Evolutionary conservation across 2,797 vertebrate genomes (phyloP).

Genomic region (Sebastes hopkinsi): DNA sequence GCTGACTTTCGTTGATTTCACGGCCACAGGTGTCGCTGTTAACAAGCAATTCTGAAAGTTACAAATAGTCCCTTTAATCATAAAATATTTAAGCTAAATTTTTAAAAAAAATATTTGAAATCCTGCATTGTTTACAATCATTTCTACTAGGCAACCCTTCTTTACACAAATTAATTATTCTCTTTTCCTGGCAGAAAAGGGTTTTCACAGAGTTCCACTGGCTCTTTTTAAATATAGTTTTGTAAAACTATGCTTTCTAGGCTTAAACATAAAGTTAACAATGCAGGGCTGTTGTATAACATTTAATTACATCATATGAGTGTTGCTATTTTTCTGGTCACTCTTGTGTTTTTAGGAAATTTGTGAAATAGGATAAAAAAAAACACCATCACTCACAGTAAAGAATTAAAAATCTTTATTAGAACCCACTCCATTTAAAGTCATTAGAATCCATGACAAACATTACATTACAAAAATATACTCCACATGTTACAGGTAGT

Average conservation of each 20-base stretch:
- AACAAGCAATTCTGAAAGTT: too few species aligned
- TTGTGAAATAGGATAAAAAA: neutral
- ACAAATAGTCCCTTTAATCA: neutral
- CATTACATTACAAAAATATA: slow-evolving; percentile 74
- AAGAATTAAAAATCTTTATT: slow-evolving; percentile 65
- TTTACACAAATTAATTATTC: neutral
- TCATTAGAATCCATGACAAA: slow-evolving; percentile 50
- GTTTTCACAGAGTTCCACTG: too few species aligned
- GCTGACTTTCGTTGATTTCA: too few species aligned
- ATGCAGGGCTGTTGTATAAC: neutral
- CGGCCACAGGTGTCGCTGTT: too few species aligned
- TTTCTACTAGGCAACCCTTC: neutral
- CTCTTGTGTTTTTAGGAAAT: neutral
- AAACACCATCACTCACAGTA: neutral
- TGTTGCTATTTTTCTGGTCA: neutral
- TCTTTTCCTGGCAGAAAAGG: too few species aligned
- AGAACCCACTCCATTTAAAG: slow-evolving; percentile 37
- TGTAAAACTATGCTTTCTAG: neutral
- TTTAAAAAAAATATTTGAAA: neutral
- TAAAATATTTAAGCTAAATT: neutral
- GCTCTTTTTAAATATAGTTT: neutral
- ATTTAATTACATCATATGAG: neutral
- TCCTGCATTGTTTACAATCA: neutral
- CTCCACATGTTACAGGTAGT: slow-evolving; percentile 50
- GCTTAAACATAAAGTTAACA: neutral